These are phyloP conservation scores for Allophyes oxyacanthae DNA, from an alignment of 2,888 invertebrate species.

Conservation along the genomic window DNA sequence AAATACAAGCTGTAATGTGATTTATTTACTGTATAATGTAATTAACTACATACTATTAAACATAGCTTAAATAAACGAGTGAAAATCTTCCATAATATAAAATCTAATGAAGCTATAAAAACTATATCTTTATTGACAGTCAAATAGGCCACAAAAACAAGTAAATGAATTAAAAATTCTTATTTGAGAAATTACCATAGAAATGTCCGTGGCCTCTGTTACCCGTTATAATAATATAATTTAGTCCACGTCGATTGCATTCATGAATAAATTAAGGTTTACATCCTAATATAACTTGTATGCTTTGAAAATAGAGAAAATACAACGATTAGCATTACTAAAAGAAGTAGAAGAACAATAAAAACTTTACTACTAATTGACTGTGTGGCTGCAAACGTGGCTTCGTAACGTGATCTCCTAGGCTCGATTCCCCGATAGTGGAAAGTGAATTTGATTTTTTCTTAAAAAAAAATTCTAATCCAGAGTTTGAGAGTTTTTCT, in stretches of 20 bases:
- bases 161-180: constrained; percentile 28
- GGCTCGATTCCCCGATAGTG: too few species aligned
- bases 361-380: background rate
- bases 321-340: constrained; percentile 6
- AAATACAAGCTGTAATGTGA: too few species aligned
- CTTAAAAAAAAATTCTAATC: too few species aligned
- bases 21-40: too few species aligned
- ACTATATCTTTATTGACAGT: constrained; percentile 4
- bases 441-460: too few species aligned
- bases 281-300: constrained; percentile 1
- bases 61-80: too few species aligned
- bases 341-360: background rate
- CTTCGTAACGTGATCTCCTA: too few species aligned
- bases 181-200: constrained; percentile 44
- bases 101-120: constrained; percentile 1
- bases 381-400: too few species aligned
- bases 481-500: too few species aligned
- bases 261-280: constrained; percentile 41
- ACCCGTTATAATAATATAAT: constrained; percentile 40
- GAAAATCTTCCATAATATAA: too few species aligned
- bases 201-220: constrained; percentile 27
- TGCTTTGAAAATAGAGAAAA: constrained; percentile 4
- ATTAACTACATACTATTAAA: too few species aligned
- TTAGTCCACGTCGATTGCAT: constrained; percentile 26
- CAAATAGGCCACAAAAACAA: constrained; percentile 23